Percentiles rank a stretch among this genome's conserved stretches.
Conservation (phyloP, 2,888 invertebrate genomes). For the Diadromus collaris region DNA sequence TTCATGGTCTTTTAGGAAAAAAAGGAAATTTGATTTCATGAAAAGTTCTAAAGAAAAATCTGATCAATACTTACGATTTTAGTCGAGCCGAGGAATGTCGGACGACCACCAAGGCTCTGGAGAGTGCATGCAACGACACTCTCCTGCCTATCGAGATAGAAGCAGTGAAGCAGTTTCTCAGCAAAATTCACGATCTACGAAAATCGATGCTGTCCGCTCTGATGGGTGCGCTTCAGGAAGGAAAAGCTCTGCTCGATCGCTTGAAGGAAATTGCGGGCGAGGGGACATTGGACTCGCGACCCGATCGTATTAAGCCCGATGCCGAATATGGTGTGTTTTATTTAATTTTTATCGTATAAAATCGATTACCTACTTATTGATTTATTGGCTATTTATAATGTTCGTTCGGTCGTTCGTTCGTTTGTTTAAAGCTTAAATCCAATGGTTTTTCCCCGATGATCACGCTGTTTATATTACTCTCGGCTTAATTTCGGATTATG, state of each 20-base stretch:
- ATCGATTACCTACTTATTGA: neutral
- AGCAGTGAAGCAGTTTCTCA: conserved; percentile 86
- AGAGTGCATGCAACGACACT: conserved; percentile 85
- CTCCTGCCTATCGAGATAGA: conserved; percentile 87
- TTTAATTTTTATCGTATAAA: neutral
- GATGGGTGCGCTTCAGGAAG: conserved; percentile 90
- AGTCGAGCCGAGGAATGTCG: conserved; percentile 86
- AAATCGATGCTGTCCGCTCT: conserved; percentile 88
- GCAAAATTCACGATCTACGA: conserved; percentile 87
- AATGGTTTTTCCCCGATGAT: neutral
- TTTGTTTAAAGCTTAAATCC: neutral
- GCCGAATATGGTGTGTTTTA: conserved; percentile 77
- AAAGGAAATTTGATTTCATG: neutral
- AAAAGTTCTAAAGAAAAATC: neutral
- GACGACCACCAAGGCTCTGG: conserved; percentile 85
- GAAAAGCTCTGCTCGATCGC: conserved; percentile 87
- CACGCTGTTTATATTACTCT: neutral
- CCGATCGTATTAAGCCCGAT: conserved; percentile 83
- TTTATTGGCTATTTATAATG: no score
- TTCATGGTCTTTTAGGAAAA: neutral
- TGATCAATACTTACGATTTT: conserved; percentile 43
- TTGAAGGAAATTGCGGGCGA: conserved; percentile 88
- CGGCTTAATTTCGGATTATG: conserved; percentile 61
- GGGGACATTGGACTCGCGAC: conserved; percentile 89
- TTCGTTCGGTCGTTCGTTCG: no score